phyloP scores from a whole-genome alignment of 2,113 vertebrate species.

The Gorsachius goisagi region DNA sequence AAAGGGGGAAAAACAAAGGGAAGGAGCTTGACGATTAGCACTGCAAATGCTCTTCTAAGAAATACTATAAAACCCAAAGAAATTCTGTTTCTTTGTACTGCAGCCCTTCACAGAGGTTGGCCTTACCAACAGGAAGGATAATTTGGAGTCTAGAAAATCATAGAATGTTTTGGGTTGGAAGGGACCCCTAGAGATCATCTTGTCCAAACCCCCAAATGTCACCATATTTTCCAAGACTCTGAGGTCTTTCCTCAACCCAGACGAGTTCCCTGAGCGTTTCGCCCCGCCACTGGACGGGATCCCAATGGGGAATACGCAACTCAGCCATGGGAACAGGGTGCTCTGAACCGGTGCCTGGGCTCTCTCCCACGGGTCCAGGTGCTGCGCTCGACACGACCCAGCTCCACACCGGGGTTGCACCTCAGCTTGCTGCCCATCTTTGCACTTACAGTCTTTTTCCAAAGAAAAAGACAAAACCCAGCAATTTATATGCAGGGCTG shows the following conservation, averaged over 20 bases:
- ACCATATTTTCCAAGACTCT: neutral
- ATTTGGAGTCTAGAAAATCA: too few species aligned
- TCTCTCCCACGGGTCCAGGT: neutral
- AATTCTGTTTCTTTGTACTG: neutral
- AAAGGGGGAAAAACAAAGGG: neutral
- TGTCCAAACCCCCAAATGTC: too few species aligned
- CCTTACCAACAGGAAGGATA: neutral
- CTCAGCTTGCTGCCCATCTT: neutral
- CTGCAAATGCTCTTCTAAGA: neutral
- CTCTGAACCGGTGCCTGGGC: neutral
- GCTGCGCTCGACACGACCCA: neutral
- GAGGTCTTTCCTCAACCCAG: neutral
- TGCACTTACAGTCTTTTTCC: neutral
- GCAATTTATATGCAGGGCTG: neutral
- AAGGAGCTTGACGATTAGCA: neutral
- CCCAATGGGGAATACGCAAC: neutral
- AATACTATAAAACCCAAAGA: neutral
- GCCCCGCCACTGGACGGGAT: fast-evolving
- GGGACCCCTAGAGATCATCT: too few species aligned
- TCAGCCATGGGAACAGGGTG: neutral
- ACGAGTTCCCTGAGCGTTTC: neutral
- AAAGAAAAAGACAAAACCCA: neutral
- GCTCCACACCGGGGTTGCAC: neutral
- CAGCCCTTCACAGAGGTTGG: neutral
- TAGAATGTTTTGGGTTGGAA: too few species aligned